Evolutionary conservation across 2,888 invertebrate genomes (phyloP).

Genomic region (Petrolisthes cinctipes): DNA sequence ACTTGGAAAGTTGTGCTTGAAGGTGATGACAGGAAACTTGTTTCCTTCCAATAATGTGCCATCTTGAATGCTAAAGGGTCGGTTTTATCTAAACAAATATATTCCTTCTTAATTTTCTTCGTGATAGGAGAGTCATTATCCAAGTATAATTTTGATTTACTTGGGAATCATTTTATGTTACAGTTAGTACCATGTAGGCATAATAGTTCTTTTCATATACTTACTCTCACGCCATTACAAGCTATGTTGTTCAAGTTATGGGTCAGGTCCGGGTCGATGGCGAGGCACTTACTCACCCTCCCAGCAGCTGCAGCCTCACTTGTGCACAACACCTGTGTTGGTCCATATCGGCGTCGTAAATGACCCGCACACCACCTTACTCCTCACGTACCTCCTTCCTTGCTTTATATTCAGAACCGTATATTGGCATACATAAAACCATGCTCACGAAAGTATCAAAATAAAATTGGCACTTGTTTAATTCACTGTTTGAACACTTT

Average conservation of each 20-base stretch:
- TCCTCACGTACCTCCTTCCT: background rate
- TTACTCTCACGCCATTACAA: too few species aligned
- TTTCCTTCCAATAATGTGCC: constrained; percentile 30
- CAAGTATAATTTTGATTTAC: too few species aligned
- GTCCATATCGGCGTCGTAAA: background rate
- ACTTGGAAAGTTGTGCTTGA: constrained; percentile 1
- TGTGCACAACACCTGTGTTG: background rate
- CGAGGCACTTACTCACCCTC: background rate
- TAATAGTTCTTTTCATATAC: too few species aligned
- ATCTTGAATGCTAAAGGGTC: background rate
- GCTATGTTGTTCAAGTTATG: too few species aligned
- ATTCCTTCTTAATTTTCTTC: too few species aligned
- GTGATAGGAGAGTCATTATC: too few species aligned
- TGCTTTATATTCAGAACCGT: background rate
- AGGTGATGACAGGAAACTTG: constrained; percentile 19
- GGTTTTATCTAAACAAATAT: too few species aligned
- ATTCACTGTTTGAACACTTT: background rate
- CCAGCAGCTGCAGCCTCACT: background rate
- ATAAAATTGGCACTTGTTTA: background rate
- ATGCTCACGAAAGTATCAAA: background rate
- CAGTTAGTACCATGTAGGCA: too few species aligned
- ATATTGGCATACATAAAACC: background rate
- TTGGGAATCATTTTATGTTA: too few species aligned
- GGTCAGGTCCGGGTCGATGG: too few species aligned
- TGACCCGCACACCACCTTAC: background rate